phyloP scores from a whole-genome alignment of 2,113 vertebrate species.

The Carassius gibelio region DNA sequence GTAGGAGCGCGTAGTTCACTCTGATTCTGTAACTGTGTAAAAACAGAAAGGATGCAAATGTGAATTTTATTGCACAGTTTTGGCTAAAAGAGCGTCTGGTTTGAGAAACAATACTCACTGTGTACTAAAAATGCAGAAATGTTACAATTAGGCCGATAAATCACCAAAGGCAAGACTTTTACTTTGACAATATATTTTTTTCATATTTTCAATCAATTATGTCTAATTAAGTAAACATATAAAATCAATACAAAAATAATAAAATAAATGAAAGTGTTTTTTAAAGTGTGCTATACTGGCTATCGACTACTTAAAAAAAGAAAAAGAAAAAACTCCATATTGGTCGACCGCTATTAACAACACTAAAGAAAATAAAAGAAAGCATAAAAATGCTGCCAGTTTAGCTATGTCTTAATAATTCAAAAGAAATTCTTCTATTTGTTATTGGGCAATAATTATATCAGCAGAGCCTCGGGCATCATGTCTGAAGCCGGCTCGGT shows the following conservation, averaged over 20 bases:
- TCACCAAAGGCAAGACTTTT: not conserved
- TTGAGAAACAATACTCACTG: not conserved
- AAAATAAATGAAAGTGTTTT: too few relatives aligned
- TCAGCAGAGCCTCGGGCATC: not conserved
- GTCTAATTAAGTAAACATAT: not conserved
- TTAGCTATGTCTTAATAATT: not conserved
- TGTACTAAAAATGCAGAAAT: not conserved
- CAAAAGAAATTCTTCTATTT: not conserved
- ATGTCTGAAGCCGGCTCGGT: not conserved
- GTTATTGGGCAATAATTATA: not conserved
- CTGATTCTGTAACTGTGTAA: conserved; percentile 91
- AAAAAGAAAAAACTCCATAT: too few relatives aligned
- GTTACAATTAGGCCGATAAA: too few relatives aligned
- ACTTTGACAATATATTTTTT: not conserved
- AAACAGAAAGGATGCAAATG: not conserved
- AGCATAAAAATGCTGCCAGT: not conserved
- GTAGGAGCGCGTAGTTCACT: conserved; percentile 93
- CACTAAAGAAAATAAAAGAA: conserved; percentile 43
- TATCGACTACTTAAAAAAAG: too few relatives aligned
- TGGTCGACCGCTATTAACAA: not conserved
- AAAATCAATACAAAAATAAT: not conserved
- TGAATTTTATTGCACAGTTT: not conserved
- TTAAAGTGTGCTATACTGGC: too few relatives aligned
- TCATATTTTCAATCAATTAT: too few relatives aligned
- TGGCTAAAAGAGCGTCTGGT: not conserved